Conservation (phyloP, 2,113 vertebrate genomes). For the Ophiodon elongatus region DNA sequence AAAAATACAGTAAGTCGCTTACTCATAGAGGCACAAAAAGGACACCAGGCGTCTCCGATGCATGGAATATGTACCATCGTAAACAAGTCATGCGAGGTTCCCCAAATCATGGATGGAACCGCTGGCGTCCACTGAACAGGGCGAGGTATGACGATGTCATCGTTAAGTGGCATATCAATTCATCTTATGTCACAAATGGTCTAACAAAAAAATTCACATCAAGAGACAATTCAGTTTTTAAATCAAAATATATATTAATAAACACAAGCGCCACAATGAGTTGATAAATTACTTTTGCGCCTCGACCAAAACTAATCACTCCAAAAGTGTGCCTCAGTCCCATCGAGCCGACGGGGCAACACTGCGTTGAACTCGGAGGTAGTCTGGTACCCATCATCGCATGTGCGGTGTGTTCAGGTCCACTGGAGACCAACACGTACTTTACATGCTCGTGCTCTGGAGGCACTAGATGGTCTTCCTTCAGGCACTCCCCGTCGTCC, state of each 20-base stretch:
- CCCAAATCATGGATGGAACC: conserved; percentile 8
- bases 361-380: conserved; percentile 45
- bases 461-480: not conserved
- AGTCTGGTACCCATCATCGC: conserved; percentile 26
- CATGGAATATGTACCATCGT: not conserved
- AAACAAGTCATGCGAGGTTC: not conserved
- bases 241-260: not conserved
- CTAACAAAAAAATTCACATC: not conserved
- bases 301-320: not conserved
- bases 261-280: not conserved
- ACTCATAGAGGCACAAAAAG: not conserved
- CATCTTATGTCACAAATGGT: not conserved
- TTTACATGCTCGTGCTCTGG: not conserved
- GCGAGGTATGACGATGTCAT: not conserved
- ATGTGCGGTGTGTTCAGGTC: not conserved
- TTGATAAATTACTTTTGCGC: not conserved
- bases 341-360: not conserved
- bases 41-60: not conserved
- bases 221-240: not conserved
- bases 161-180: not conserved
- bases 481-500: too few species aligned
- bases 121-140: not conserved
- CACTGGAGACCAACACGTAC: not conserved
- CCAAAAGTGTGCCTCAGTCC: conserved; percentile 1
- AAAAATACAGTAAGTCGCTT: not conserved